These are phyloP conservation scores for Meriones psammophilus DNA, from an alignment of 2,797 vertebrate species.

Conservation along the genomic window DNA sequence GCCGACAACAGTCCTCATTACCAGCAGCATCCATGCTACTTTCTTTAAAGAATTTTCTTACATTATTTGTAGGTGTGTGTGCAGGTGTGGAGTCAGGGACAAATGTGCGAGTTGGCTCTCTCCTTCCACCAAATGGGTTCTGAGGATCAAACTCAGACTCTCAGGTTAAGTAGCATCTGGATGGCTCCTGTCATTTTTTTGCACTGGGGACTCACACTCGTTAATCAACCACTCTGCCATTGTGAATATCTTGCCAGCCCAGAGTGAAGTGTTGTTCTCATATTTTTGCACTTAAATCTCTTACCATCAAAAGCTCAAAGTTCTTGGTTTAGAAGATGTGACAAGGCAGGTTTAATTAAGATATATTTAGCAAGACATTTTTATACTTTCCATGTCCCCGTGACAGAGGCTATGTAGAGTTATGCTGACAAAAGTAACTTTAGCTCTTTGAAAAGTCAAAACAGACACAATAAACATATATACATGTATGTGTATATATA, in stretches of 20 bases:
- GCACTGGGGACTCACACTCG: too few relatives aligned
- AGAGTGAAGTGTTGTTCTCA: slow-evolving; percentile 3
- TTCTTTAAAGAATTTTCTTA: not conserved
- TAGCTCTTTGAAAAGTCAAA: not conserved
- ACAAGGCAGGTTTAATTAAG: slow-evolving; percentile 63
- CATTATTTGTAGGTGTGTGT: not conserved
- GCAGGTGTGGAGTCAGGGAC: not conserved
- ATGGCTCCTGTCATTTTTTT: too few relatives aligned
- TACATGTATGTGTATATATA: not conserved
- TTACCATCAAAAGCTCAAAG: slow-evolving; percentile 20
- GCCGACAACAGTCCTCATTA: not conserved
- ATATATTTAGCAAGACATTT: slow-evolving; percentile 60
- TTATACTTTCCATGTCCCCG: slow-evolving; percentile 27
- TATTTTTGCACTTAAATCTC: slow-evolving; percentile 47
- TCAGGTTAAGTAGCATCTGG: not conserved
- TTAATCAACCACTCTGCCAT: not conserved
- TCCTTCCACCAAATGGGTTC: not conserved
- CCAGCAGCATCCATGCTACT: slow-evolving; percentile 6
- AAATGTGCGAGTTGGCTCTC: not conserved
- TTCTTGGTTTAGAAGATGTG: slow-evolving; percentile 56
- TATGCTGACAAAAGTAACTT: not conserved
- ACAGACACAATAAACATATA: not conserved
- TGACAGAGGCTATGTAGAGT: slow-evolving; percentile 44
- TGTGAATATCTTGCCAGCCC: not conserved
- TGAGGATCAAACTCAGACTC: not conserved